Percentiles rank a stretch among this genome's conserved stretches.
These are phyloP conservation scores for Ricordea florida DNA, from an alignment of 92 coral and sea anemone genomes.

Conservation along the genomic window DNA sequence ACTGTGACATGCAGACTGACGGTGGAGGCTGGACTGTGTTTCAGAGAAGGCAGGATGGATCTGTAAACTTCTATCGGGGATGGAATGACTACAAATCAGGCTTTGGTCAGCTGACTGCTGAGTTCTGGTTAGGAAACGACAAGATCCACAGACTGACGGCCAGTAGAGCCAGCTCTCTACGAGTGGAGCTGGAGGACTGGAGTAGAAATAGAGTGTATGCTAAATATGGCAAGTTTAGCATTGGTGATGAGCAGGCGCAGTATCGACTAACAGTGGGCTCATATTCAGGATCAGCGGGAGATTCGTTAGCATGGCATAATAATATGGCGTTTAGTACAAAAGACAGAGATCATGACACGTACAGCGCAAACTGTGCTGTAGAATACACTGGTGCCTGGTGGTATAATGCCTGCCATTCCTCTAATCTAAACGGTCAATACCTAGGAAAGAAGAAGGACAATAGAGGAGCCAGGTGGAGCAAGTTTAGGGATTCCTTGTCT, in stretches of 20 bases:
- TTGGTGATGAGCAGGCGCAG: conserved; percentile 27
- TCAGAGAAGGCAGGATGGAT: conserved; percentile 68
- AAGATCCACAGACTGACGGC: conserved; percentile 58
- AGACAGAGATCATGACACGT: conserved; percentile 23
- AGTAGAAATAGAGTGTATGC: conserved; percentile 42
- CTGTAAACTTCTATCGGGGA: conserved; percentile 50
- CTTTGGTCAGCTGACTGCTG: conserved; percentile 60
- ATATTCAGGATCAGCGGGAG: conserved; percentile 37
- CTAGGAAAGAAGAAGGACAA: background rate
- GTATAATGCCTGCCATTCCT: background rate
- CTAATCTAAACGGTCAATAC: conserved; percentile 36
- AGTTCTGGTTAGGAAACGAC: conserved; percentile 64
- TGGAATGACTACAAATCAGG: conserved; percentile 62
- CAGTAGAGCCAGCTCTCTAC: conserved; percentile 7
- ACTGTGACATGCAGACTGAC: conserved; percentile 66
- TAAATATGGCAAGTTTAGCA: conserved; percentile 45
- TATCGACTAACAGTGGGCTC: conserved; percentile 22
- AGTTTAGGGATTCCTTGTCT: background rate
- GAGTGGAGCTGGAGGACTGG: conserved; percentile 67
- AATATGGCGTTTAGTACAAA: conserved; percentile 33
- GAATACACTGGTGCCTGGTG: conserved; percentile 30
- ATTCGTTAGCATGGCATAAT: background rate
- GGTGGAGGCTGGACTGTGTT: conserved; percentile 72
- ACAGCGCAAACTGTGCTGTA: conserved; percentile 23
- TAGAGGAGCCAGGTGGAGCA: background rate